These are phyloP conservation scores for Muscidifurax raptorellus DNA, from an alignment of 1,140 invertebrate genomes.

Conservation along the genomic window DNA sequence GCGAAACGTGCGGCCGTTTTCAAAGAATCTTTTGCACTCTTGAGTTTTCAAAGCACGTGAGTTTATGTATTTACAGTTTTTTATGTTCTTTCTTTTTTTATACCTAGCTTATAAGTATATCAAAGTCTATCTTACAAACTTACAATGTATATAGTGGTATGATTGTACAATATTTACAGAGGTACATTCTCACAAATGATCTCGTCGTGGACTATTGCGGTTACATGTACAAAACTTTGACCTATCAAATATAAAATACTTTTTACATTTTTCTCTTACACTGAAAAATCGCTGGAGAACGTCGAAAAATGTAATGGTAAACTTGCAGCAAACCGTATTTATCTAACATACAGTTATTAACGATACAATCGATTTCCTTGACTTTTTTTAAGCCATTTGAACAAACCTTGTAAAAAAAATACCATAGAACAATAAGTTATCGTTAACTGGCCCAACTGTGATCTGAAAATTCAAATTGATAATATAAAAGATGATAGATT, in stretches of 20 bases:
- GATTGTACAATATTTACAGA: slow-evolving; percentile 7
- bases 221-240: background rate
- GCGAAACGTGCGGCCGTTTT: background rate
- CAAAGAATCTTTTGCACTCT: background rate
- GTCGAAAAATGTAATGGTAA: background rate
- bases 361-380: background rate
- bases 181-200: background rate
- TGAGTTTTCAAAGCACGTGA: background rate
- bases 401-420: background rate
- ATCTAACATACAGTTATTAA: too few relatives aligned
- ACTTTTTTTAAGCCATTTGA: background rate
- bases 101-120: background rate
- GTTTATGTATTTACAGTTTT: too few relatives aligned
- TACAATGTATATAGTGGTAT: background rate
- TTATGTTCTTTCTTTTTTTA: background rate
- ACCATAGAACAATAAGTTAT: background rate
- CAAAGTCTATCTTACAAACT: background rate
- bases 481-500: background rate
- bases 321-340: too few relatives aligned
- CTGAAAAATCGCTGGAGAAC: background rate
- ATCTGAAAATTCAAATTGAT: background rate
- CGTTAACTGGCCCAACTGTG: background rate
- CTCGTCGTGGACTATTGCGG: background rate
- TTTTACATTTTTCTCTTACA: background rate
- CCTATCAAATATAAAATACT: background rate